Conservation (phyloP, 2,113 vertebrate species). For the Syngnathus floridae region DNA sequence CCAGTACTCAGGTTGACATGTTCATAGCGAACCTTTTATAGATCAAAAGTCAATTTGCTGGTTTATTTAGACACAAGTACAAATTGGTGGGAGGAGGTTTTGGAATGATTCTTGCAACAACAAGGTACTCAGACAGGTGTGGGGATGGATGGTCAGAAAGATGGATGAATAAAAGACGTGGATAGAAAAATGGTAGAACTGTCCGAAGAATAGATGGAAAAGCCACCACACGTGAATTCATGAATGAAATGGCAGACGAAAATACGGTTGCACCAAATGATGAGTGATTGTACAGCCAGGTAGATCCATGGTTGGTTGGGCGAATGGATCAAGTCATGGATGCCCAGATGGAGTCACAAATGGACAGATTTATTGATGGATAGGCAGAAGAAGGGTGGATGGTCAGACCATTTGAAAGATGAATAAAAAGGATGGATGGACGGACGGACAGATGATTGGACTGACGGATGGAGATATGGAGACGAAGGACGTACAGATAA, state of each 20-base stretch:
- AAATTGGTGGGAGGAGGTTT: not conserved
- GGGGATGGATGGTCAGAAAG: not conserved
- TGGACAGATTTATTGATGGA: not conserved
- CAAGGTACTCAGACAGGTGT: not conserved
- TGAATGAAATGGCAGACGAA: not conserved
- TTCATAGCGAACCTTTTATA: not conserved
- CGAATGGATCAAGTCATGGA: not conserved
- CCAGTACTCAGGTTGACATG: conserved; percentile 8
- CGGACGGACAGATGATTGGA: too few relatives aligned
- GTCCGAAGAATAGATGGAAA: not conserved
- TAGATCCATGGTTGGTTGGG: not conserved
- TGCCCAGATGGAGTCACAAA: not conserved
- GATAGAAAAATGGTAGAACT: not conserved
- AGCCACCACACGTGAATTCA: not conserved
- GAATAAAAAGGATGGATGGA: not conserved
- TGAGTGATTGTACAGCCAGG: not conserved
- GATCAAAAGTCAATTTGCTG: not conserved
- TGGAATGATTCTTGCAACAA: not conserved
- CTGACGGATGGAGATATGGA: not conserved
- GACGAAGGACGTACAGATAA: too few relatives aligned
- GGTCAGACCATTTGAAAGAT: not conserved
- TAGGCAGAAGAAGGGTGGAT: not conserved
- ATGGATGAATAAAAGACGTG: not conserved
- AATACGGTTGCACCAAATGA: not conserved
- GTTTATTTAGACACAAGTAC: not conserved